Percentiles rank a stretch among this genome's conserved stretches.
Conservation (phyloP, 1,140 invertebrate species). For the Lucilia cuprina region DNA sequence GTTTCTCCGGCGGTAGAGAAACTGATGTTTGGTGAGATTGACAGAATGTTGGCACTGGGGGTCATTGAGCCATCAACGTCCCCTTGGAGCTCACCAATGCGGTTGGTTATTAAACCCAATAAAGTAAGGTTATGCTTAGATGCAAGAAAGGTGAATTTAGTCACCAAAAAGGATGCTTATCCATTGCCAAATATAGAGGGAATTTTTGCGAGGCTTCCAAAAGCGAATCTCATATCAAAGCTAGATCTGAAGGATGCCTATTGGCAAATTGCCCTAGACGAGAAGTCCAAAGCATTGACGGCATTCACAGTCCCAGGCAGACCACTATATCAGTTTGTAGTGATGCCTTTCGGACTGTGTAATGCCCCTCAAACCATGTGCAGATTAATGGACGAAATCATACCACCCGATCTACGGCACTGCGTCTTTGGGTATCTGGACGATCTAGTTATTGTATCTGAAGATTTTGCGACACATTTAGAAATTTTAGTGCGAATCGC, state of each 20-base stretch:
- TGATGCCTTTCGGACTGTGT: slow-evolving; percentile 24
- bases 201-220: slow-evolving; percentile 42
- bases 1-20: too few relatives aligned
- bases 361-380: slow-evolving; percentile 27
- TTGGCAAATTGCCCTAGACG: slow-evolving; percentile 41
- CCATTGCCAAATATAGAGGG: slow-evolving; percentile 39
- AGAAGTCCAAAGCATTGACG: slow-evolving; percentile 56
- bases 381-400: slow-evolving; percentile 37
- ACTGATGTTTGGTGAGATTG: too few relatives aligned
- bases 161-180: too few relatives aligned
- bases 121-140: slow-evolving; percentile 19
- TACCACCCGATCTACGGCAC: too few relatives aligned
- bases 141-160: slow-evolving; percentile 49
- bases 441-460: slow-evolving; percentile 35
- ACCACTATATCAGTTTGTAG: slow-evolving; percentile 11
- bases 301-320: slow-evolving; percentile 42
- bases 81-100: not conserved
- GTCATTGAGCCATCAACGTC: slow-evolving; percentile 1
- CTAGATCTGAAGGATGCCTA: slow-evolving; percentile 18
- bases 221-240: slow-evolving; percentile 42
- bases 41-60: not conserved
- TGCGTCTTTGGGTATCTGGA: slow-evolving; percentile 42
- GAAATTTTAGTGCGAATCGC: slow-evolving; percentile 55
- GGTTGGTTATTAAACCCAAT: too few relatives aligned
- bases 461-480: slow-evolving; percentile 59